phyloP scores from a whole-genome alignment of 2,888 invertebrate genomes.

The Ellobium chinense region DNA sequence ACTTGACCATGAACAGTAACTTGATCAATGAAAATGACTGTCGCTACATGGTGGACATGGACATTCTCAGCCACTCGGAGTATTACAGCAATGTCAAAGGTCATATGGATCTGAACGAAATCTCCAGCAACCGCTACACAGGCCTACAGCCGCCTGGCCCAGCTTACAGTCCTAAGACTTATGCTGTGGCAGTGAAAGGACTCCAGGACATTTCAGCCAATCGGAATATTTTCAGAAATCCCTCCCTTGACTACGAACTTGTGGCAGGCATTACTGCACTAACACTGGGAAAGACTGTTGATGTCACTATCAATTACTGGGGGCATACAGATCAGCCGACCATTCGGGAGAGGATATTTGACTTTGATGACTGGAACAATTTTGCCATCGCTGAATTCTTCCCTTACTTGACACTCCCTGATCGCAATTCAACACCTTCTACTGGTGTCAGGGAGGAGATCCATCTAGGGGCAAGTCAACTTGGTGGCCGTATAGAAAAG shows the following conservation, averaged over 20 bases:
- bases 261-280: slow-evolving; percentile 93
- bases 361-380: slow-evolving; percentile 99
- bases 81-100: slow-evolving; percentile 87
- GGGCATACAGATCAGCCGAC: slow-evolving; percentile 87
- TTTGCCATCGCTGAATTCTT: slow-evolving; percentile 94
- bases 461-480: slow-evolving; percentile 62
- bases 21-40: slow-evolving; percentile 89
- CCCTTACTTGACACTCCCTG: slow-evolving; percentile 88
- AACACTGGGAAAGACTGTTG: slow-evolving; percentile 90
- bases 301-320: slow-evolving; percentile 98
- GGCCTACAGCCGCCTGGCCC: slow-evolving; percentile 50
- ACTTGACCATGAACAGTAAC: slow-evolving; percentile 90
- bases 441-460: slow-evolving; percentile 60
- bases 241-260: slow-evolving; percentile 86
- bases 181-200: slow-evolving; percentile 94
- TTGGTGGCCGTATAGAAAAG: slow-evolving; percentile 83
- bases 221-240: slow-evolving; percentile 90
- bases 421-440: slow-evolving; percentile 61
- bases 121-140: slow-evolving; percentile 61
- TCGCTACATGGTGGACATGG: slow-evolving; percentile 90
- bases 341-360: slow-evolving; percentile 93
- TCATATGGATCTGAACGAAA: slow-evolving; percentile 68
- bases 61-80: slow-evolving; percentile 94
- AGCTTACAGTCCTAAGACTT: slow-evolving; percentile 78
- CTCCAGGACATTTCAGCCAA: slow-evolving; percentile 95